phyloP scores from a whole-genome alignment of 2,113 vertebrate genomes.

The Leptobrachium leishanense region DNA sequence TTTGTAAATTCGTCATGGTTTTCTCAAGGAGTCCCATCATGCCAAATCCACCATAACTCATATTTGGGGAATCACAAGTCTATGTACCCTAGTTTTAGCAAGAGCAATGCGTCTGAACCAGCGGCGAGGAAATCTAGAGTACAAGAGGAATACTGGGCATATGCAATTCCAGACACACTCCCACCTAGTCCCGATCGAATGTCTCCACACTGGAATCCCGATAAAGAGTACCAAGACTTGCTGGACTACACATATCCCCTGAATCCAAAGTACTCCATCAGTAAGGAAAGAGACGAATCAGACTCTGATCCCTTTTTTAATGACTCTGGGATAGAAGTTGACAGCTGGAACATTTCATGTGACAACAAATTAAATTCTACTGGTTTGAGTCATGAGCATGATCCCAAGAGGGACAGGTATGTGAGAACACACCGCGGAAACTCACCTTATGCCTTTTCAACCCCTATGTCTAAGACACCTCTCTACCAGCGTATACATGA shows the following conservation, averaged over 20 bases:
- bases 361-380: constrained; percentile 57
- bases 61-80: not conserved
- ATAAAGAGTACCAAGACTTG: constrained; percentile 83
- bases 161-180: constrained; percentile 74
- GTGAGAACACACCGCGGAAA: rapidly evolving
- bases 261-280: constrained; percentile 66
- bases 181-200: constrained; percentile 75
- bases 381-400: not conserved
- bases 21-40: not conserved
- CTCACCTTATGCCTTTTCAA: constrained; percentile 48
- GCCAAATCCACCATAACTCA: not conserved
- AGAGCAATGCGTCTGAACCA: rapidly evolving
- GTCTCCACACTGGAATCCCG: constrained; percentile 80
- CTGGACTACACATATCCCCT: constrained; percentile 92
- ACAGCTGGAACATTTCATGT: constrained; percentile 72
- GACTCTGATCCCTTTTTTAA: constrained; percentile 64
- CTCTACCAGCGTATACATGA: constrained; percentile 36
- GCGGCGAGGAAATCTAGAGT: constrained; percentile 57
- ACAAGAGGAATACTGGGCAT: constrained; percentile 84
- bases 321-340: constrained; percentile 86
- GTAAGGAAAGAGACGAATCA: constrained; percentile 51
- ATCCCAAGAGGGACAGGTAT: not conserved
- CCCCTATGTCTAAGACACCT: constrained; percentile 48
- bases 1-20: not conserved
- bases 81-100: not conserved